Conservation (phyloP, 2,797 vertebrate genomes). For the Dendrocincla tyrannina region DNA sequence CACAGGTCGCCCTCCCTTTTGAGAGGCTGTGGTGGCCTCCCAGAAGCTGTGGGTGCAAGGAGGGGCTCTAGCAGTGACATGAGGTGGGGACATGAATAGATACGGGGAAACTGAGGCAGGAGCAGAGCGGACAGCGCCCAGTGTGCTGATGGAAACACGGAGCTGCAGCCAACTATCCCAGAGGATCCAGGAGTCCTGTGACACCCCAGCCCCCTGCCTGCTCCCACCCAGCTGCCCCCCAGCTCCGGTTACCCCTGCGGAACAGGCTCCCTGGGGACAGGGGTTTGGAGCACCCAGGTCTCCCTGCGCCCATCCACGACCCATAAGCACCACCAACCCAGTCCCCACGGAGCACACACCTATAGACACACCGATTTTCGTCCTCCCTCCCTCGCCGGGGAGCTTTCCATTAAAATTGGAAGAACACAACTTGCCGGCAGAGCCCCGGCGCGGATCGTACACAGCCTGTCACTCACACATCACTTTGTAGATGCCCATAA, state of each 20-base stretch:
- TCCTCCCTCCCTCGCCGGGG: neutral
- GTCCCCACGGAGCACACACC: neutral
- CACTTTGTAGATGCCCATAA: constrained; percentile 73
- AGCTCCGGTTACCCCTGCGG: neutral
- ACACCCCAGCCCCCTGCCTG: neutral
- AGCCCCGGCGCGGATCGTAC: constrained; percentile 52
- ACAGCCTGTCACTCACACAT: constrained; percentile 73
- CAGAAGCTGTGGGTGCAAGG: neutral
- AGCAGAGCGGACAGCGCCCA: fast-evolving
- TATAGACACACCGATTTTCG: neutral
- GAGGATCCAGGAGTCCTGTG: neutral
- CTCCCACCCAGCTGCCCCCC: constrained; percentile 12
- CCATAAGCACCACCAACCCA: neutral
- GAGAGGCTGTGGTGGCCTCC: neutral
- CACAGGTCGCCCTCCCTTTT: neutral
- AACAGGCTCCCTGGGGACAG: neutral
- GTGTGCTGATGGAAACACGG: neutral
- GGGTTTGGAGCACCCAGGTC: neutral
- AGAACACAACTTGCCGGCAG: constrained; percentile 41
- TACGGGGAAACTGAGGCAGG: neutral
- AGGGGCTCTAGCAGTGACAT: fast-evolving
- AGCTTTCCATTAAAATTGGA: constrained; percentile 44
- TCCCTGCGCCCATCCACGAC: neutral
- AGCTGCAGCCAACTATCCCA: neutral
- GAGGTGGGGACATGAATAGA: fast-evolving